Evolutionary conservation across 2,888 invertebrate genomes (phyloP).

Genomic region (Palloptera scutellata): DNA sequence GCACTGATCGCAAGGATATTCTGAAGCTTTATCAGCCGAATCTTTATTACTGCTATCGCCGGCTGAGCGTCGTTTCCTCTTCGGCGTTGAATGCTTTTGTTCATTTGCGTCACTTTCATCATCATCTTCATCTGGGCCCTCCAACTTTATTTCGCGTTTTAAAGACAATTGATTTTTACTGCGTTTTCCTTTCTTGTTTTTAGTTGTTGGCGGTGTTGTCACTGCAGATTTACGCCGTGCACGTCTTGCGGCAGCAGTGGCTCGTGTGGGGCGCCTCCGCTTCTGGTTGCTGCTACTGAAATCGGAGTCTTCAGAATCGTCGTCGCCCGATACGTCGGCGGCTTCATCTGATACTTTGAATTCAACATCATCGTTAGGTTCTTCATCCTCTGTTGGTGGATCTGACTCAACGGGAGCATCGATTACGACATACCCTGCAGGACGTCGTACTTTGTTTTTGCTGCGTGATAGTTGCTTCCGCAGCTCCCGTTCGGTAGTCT

Average conservation of each 20-base stretch:
- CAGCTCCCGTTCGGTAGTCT: constrained; percentile 61
- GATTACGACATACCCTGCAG: constrained; percentile 61
- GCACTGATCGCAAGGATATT: constrained; percentile 60
- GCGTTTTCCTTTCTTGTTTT: neutral
- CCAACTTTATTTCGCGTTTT: constrained; percentile 2
- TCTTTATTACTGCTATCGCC: constrained; percentile 34
- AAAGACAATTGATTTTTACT: neutral
- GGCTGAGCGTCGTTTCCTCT: constrained; percentile 37
- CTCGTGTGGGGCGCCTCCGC: constrained; percentile 36
- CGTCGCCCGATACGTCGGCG: constrained; percentile 50
- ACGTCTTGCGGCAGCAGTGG: constrained; percentile 37
- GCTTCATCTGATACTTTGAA: constrained; percentile 61
- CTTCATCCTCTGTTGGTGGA: constrained; percentile 54
- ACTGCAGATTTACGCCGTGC: constrained; percentile 31
- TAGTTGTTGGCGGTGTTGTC: constrained; percentile 9
- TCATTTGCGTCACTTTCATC: constrained; percentile 24
- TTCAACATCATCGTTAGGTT: constrained; percentile 58
- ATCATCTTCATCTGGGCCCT: neutral
- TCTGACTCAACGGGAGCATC: constrained; percentile 60
- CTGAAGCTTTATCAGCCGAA: constrained; percentile 38
- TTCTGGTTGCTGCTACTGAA: constrained; percentile 45
- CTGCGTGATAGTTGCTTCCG: constrained; percentile 62
- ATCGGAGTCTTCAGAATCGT: constrained; percentile 56
- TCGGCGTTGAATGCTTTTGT: constrained; percentile 40
- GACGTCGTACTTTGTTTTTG: constrained; percentile 59